Evolutionary conservation across 2,888 invertebrate species (phyloP), one percentile per base, ranked within the genome.

Genomic region (Pediacus dermestoides): DNA sequence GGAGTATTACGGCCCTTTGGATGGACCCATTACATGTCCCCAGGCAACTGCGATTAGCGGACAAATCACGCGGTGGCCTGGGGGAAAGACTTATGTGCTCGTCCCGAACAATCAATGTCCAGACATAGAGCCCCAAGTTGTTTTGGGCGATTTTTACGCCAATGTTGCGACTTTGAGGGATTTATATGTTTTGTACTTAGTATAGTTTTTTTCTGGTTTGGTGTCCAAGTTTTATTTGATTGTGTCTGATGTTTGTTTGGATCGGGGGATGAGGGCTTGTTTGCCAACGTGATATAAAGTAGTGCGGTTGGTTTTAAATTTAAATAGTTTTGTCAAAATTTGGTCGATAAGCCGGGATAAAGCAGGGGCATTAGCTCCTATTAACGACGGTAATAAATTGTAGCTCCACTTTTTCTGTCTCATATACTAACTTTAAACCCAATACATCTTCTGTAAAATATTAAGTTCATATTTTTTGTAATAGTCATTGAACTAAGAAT

Each of bases 51-150:
- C 65, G 66, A 67, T 68, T 67, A 68, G 64, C 63, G 66, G 66
- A 67, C 67, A 66, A 66, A 68, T 68, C 65, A 64, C 64, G 62
- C 59, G 57, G 58, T 57, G 45, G 49, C 52, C 57, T 38, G 59
- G 57, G 60, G 59, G 56, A 58, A 64, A 67, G 66, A 67, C 66
- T 66, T 66, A 66, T 66, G 65, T 56, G 61, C 60, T 63, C 61
- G 64, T 66, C 64, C 65, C 50, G 53, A 55, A 61, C 66, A 66
- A 67, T 67, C 67, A 67, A 66, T 67, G 67, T 61, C 57, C 56
- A 54, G 56, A 53, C 55, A 53, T 9, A 23, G 13, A 28, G 48
- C 49, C 46, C 43, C 48, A 50, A 46, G 52, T 55, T 58, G 55
- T 57, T 61, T 60, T 53, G 52, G 48, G 52, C 41, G 50, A 55